Conservation (phyloP, 2,113 vertebrate genomes). For the Zapus hudsonius region DNA sequence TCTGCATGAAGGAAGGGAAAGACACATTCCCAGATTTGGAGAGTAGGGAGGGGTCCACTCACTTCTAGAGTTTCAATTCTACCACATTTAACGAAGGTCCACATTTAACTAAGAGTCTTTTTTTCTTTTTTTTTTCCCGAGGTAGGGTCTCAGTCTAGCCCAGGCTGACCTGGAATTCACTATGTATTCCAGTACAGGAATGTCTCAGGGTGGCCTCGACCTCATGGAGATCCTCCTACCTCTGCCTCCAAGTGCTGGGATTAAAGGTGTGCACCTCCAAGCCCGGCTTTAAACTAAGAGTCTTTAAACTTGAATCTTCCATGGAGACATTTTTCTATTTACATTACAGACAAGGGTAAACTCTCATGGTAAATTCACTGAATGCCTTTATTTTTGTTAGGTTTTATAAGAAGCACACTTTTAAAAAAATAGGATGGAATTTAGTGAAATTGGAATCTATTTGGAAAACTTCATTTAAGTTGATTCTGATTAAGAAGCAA, state of each 20-base stretch:
- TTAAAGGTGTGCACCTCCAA: no score
- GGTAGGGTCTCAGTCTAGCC: no score
- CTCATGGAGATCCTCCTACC: no score
- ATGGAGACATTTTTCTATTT: slow-evolving; percentile 6
- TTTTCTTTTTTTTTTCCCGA: no score
- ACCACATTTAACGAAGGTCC: no score
- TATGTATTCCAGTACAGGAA: no score
- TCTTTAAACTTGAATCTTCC: slow-evolving; percentile 30
- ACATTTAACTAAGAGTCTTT: slow-evolving; percentile 29
- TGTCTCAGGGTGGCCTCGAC: no score
- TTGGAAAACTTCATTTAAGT: slow-evolving; percentile 29
- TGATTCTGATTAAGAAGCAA: slow-evolving; percentile 39
- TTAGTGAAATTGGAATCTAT: slow-evolving; percentile 37
- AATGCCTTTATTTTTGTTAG: slow-evolving; percentile 49
- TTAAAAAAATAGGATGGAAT: slow-evolving; percentile 37
- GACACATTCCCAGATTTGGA: not conserved
- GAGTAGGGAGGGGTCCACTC: not conserved
- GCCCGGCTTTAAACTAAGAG: no score
- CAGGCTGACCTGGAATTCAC: no score
- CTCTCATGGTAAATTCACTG: slow-evolving; percentile 17
- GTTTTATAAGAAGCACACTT: slow-evolving; percentile 36
- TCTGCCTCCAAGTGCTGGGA: no score
- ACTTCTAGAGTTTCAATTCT: not conserved
- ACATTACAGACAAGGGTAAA: not conserved
- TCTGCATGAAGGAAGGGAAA: not conserved